Base-by-base conservation (phyloP, 2,888 invertebrate species). In the Choristoneura rosaceana region DNA sequence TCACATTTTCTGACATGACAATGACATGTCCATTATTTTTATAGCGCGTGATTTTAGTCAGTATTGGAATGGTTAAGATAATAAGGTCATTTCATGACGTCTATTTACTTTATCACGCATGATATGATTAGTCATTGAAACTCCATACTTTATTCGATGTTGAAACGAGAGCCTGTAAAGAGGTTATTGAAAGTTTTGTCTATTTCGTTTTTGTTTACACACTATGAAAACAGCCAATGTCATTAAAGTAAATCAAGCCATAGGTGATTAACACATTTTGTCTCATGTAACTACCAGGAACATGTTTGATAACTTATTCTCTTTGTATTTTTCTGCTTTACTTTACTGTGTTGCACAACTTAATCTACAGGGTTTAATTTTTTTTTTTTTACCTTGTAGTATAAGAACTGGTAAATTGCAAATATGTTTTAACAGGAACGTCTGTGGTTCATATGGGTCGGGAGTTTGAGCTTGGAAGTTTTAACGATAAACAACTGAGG, bases 1-100 rank as follows among this genome's bases (percentile, higher is more conserved):
- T 25, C 55, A 52, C 3, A 8, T n/a, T 50, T 50, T 5, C 55
- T 25, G 55, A 55, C 55, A 55, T 55, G 55, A 55, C 55, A 55
- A 55, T 55, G 55, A 55, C 55, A 55, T 25, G 55, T 55, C 10
- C 25, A 52, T 52, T 17, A 55, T 55, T 55, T 55, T 9, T 25
- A 10, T 25, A 55, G 55, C 55, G 25, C 25, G 17, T 52, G 55
- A 55, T 25, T 55, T 25, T 12, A 55, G 55, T 25, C 10, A 25
- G 9, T 7, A 38, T 38, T 38, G 55, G 9, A 25, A 25, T 25
- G 10, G 25, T 55, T n/a, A 55, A 10, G 25, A 55, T 25, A 55
- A 25, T 25, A 55, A 12, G 25, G 55, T 55, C 10, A 25, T 25
- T 55, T 55, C 25, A 55, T 55, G 55, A 12, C 25, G 55, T 55